Evolutionary conservation across 2,113 vertebrate species (phyloP), one percentile per base, ranked within the genome.

Genomic region (Leuciscus idus): DNA sequence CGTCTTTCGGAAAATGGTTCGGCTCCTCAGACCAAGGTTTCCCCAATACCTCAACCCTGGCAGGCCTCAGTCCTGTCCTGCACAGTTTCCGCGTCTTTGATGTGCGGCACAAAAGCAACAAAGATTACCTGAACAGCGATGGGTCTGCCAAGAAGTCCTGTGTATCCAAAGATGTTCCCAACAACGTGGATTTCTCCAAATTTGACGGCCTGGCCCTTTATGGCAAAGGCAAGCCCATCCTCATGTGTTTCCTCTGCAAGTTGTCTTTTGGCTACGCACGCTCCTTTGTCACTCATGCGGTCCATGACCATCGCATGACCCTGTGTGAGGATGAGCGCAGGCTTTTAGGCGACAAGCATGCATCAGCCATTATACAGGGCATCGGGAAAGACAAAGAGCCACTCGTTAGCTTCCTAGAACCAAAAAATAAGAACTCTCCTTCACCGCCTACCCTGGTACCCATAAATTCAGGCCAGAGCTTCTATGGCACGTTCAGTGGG

Each of bases 151-250:
- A 98, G 97, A 99, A 97, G 96, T 99, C 98, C 95, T 98, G 97
- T 92, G 97, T 99, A 96, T 98, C 98, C 98, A 99, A 99, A 99
- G 98, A 99, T 98, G 97, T 98, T 94, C 98, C 98, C 93, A 99
- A 99, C 96, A 99, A 99, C 93, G 98, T 99, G 96, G 98, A 99
- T 96, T 97, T 99, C 95, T 99, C 98, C 96, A 99, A 97, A 96
- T 99, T 99, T 28, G 98, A 99, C 92, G 97, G 97, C 91, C 96
- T 99, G 88, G 97, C 98, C 93, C 96, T 99, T 83, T 99, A 99
- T 10, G 98, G 98, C 94, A 99, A 99, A 95, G 97, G 97, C 92
- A 99, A 99, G 94, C 98, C 98, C 92, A 99, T 99, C 93, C 94
- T 99, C 93, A 99, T 99, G 98, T 99, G 98, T 95, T 99, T 99